A percentile compares a stretch with the other conserved stretches of the same genome.
Evolutionary conservation across 2,888 invertebrate species (phyloP).

Genomic region (Synergus laeviventris): DNA sequence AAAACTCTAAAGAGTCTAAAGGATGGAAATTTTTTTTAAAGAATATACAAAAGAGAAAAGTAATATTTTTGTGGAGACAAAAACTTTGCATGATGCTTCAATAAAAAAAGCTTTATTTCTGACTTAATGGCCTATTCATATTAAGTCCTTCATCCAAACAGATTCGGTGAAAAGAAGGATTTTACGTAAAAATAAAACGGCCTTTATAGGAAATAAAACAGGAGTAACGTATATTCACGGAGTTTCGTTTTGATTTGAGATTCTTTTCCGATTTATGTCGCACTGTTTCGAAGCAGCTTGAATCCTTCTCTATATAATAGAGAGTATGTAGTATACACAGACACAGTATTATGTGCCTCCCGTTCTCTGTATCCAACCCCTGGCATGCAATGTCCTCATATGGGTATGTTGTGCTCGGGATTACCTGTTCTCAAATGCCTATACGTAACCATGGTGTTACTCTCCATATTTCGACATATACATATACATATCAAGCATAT

Average conservation of each 20-base stretch:
- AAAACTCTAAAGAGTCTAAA: too few species aligned
- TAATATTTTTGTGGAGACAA: too few species aligned
- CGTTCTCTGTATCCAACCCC: conserved; percentile 37
- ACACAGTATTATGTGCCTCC: background rate
- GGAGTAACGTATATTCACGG: conserved; percentile 4
- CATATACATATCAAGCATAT: background rate
- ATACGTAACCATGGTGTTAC: conserved; percentile 39
- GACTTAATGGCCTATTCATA: background rate
- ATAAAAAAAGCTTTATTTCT: too few species aligned
- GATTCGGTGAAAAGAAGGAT: conserved; percentile 23
- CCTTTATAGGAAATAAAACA: background rate
- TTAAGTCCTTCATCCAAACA: conserved; percentile 7
- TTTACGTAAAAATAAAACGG: conserved; percentile 17
- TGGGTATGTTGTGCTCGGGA: conserved; percentile 50
- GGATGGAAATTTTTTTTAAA: too few species aligned
- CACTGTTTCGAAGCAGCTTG: conserved; percentile 19
- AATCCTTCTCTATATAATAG: background rate
- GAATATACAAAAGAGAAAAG: too few species aligned
- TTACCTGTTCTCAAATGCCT: conserved; percentile 47
- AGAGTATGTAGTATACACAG: background rate
- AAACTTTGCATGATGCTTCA: too few species aligned
- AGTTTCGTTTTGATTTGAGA: conserved; percentile 32
- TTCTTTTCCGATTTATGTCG: conserved; percentile 30
- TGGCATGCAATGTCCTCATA: conserved; percentile 44
- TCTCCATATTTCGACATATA: conserved; percentile 43